A percentile compares a stretch with the other conserved stretches of the same genome.
Conservation (phyloP, 2,888 invertebrate species). For the Cremastinae sp. region DNA sequence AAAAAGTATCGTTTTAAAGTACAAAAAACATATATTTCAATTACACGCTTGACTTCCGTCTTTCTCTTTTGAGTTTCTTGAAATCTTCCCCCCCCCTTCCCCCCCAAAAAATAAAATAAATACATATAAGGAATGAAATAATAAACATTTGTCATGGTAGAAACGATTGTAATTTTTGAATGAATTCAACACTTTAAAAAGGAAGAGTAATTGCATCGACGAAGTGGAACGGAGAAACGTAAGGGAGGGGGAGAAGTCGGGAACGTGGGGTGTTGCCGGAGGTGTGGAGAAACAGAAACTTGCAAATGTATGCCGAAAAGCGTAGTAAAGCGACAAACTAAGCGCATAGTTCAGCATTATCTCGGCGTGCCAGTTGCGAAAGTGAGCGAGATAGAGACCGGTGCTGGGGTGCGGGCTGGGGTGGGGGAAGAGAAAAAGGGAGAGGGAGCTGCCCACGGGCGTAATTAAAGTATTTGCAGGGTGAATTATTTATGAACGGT, state of each 20-base stretch:
- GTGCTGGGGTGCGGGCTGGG: too few relatives aligned
- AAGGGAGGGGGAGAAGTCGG: slow-evolving; percentile 25
- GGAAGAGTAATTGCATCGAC: slow-evolving; percentile 6
- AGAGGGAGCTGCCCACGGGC: slow-evolving; percentile 30
- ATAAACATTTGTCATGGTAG: too few relatives aligned
- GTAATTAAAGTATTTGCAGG: slow-evolving; percentile 74
- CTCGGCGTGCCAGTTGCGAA: slow-evolving; percentile 51
- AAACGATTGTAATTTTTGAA: neutral
- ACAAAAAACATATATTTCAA: too few relatives aligned
- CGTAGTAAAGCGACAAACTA: slow-evolving; percentile 61
- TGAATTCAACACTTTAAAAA: slow-evolving; percentile 10
- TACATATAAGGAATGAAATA: too few relatives aligned
- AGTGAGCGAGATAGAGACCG: slow-evolving; percentile 26
- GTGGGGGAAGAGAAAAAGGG: slow-evolving; percentile 31
- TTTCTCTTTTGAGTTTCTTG: too few relatives aligned
- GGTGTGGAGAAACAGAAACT: slow-evolving; percentile 58
- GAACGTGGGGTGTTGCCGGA: slow-evolving; percentile 22
- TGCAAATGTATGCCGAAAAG: slow-evolving; percentile 65
- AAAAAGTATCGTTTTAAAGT: too few relatives aligned
- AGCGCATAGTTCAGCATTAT: slow-evolving; percentile 66
- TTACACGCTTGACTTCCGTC: too few relatives aligned
- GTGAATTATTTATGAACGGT: slow-evolving; percentile 73
- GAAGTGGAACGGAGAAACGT: slow-evolving; percentile 19
- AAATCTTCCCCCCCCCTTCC: too few relatives aligned
- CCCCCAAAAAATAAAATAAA: too few relatives aligned